These are phyloP conservation scores for Melanostoma scalare DNA, from an alignment of 2,888 invertebrate species.

Conservation along the genomic window DNA sequence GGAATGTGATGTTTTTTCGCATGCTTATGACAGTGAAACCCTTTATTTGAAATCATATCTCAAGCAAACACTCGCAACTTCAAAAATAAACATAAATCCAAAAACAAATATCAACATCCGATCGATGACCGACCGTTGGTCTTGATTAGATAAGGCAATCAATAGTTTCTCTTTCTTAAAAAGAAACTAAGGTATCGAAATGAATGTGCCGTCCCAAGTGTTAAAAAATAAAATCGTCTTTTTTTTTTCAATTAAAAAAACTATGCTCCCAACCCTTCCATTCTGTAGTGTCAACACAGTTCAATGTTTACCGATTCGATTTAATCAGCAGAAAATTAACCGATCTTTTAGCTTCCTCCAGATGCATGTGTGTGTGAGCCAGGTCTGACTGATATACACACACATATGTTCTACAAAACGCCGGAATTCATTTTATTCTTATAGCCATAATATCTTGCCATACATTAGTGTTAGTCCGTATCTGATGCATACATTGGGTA, in stretches of 20 bases:
- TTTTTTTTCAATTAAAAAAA: background rate
- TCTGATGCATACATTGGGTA: constrained; percentile 48
- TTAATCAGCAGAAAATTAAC: constrained; percentile 52
- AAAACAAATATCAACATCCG: constrained; percentile 21
- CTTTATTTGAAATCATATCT: constrained; percentile 19
- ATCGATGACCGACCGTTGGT: constrained; percentile 36
- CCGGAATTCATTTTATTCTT: constrained; percentile 30
- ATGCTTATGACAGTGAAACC: background rate
- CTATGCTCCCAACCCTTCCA: background rate
- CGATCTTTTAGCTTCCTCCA: constrained; percentile 14
- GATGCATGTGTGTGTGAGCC: too few relatives aligned
- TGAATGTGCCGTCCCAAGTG: background rate
- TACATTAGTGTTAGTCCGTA: constrained; percentile 11
- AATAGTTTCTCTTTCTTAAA: constrained; percentile 2
- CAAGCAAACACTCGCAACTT: background rate
- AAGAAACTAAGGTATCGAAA: background rate
- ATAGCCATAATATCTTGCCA: constrained; percentile 16
- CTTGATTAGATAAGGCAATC: constrained; percentile 46
- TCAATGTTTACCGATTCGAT: constrained; percentile 58
- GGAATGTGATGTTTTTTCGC: background rate
- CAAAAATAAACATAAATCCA: constrained; percentile 6
- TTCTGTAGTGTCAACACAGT: too few relatives aligned
- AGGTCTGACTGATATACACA: constrained; percentile 1
- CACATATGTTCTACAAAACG: constrained; percentile 21
- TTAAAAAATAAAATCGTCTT: too few relatives aligned